Conservation (phyloP, 2,888 invertebrate species). For the Acrobasis suavella region DNA sequence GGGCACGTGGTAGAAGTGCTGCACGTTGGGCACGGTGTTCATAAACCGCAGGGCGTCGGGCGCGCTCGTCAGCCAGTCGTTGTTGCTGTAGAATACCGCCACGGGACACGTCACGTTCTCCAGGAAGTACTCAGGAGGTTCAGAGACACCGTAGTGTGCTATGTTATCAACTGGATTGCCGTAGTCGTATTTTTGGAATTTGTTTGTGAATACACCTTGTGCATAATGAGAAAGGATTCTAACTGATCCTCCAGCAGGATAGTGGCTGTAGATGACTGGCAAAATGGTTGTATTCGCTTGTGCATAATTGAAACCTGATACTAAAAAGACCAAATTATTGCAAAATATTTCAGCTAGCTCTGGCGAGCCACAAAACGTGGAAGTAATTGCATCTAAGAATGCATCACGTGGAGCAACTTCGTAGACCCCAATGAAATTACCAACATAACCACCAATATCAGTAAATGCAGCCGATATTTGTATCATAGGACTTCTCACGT, state of each 20-base stretch:
- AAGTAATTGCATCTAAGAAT: neutral
- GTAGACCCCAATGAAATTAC: neutral
- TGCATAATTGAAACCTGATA: neutral
- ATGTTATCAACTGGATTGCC: neutral
- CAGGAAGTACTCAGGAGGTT: no score
- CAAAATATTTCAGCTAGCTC: conserved; percentile 4
- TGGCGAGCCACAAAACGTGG: conserved; percentile 2
- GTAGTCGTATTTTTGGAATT: neutral
- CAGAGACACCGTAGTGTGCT: no score
- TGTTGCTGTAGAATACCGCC: no score
- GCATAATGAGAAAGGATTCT: neutral
- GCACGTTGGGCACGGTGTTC: neutral
- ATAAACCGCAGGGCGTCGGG: no score
- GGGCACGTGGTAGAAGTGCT: neutral
- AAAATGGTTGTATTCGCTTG: neutral
- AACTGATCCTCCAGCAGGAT: neutral
- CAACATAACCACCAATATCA: neutral
- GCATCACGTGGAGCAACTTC: neutral
- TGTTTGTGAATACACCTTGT: neutral
- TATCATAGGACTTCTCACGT: conserved; percentile 36
- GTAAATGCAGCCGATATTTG: neutral
- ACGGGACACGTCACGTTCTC: no score
- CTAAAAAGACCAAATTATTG: neutral
- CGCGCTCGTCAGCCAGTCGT: no score
- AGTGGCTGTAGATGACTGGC: neutral